phyloP scores from a whole-genome alignment of 2,888 invertebrate species.

The Abscondita cerata region DNA sequence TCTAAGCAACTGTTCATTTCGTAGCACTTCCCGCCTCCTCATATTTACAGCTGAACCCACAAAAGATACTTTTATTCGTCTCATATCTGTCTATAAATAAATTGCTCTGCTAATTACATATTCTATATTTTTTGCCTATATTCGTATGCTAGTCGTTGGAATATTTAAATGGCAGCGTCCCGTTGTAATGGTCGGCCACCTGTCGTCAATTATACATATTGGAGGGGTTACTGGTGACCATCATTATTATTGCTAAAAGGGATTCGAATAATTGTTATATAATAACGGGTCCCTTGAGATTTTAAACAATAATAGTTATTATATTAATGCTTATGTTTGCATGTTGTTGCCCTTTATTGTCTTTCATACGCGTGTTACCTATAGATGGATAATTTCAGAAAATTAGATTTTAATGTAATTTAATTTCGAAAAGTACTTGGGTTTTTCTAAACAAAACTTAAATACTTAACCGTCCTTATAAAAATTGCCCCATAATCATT shows the following conservation, averaged over 20 bases:
- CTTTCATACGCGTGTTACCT: constrained; percentile 32
- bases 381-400: constrained; percentile 21
- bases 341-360: constrained; percentile 44
- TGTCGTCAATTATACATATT: constrained; percentile 35
- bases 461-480: no score
- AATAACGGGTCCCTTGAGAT: constrained; percentile 52
- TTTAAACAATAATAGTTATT: constrained; percentile 52
- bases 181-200: constrained; percentile 26
- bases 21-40: constrained; percentile 39
- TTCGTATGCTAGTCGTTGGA: not conserved
- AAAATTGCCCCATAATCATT: no score
- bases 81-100: constrained; percentile 7
- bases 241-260: constrained; percentile 35
- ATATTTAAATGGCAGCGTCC: constrained; percentile 7
- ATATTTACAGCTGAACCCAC: constrained; percentile 29
- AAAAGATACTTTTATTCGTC: not conserved
- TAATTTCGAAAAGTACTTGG: constrained; percentile 3
- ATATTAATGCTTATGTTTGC: constrained; percentile 51
- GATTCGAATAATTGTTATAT: constrained; percentile 51
- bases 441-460: no score
- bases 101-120: constrained; percentile 2
- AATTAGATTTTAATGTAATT: constrained; percentile 24
- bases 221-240: constrained; percentile 28
- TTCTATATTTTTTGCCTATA: not conserved
- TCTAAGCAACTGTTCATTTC: constrained; percentile 54